Conservation (phyloP, 2,888 invertebrate species). For the Temnothorax ravouxi region DNA sequence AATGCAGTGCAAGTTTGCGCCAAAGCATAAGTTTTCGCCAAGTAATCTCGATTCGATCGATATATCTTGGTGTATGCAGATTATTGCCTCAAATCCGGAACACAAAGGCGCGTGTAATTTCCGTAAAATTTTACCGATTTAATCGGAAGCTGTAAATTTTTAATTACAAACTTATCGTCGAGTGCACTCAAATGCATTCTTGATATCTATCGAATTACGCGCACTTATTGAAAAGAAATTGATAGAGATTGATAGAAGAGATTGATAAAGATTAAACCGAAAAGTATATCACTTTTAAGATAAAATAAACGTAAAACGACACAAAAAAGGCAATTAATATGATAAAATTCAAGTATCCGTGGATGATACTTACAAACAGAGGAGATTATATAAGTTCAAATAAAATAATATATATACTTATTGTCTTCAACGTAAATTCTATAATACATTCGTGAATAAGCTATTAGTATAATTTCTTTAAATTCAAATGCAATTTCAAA, state of each 20-base stretch:
- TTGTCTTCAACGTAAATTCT: not conserved
- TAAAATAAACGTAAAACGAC: not conserved
- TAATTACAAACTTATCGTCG: not conserved
- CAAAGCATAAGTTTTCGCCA: conserved; percentile 28
- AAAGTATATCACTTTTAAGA: not conserved
- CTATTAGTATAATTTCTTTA: not conserved
- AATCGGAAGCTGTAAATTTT: not conserved
- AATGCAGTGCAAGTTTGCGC: conserved; percentile 31
- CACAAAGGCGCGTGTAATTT: not conserved
- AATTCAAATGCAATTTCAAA: not conserved
- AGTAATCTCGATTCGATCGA: conserved; percentile 43
- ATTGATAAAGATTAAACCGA: not conserved
- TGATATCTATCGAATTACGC: not conserved
- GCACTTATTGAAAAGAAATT: not conserved
- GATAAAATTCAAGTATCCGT: not conserved
- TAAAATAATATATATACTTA: not conserved
- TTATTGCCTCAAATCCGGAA: conserved; percentile 11
- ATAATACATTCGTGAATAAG: not conserved
- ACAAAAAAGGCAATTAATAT: not conserved
- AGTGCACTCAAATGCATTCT: not conserved
- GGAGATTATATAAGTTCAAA: not conserved
- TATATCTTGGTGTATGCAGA: not conserved
- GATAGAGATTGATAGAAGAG: not conserved
- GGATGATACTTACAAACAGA: not conserved
- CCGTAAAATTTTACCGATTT: not conserved